Evolutionary conservation across 1,140 invertebrate genomes (phyloP).

Genomic region (Calliopsis andreniformis): DNA sequence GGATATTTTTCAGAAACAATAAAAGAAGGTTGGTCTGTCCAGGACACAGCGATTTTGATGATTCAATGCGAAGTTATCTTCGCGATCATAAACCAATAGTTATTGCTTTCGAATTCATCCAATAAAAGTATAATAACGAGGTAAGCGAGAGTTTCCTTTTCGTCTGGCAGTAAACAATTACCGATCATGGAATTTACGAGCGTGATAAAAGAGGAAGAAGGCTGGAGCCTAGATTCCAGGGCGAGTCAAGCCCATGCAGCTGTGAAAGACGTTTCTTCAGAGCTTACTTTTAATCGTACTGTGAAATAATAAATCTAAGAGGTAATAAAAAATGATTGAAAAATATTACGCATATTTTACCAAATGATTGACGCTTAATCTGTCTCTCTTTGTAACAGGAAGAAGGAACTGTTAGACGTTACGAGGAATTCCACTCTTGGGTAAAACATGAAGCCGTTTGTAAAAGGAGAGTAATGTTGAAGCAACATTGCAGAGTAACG

Average conservation of each 20-base stretch:
- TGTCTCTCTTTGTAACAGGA: too few relatives aligned
- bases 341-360: too few relatives aligned
- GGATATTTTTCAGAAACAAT: background rate
- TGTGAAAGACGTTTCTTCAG: conserved; percentile 11
- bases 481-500: background rate
- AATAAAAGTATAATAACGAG: conserved; percentile 29
- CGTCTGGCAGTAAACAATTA: conserved; percentile 23
- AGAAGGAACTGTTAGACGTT: too few relatives aligned
- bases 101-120: conserved; percentile 8
- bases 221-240: background rate
- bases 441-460: conserved; percentile 22
- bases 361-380: too few relatives aligned
- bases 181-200: conserved; percentile 31
- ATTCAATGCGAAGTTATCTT: background rate
- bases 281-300: conserved; percentile 22
- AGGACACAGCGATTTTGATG: background rate
- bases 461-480: background rate
- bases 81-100: conserved; percentile 13
- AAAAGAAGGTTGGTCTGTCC: background rate
- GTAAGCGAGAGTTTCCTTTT: conserved; percentile 1
- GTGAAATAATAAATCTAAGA: conserved; percentile 30
- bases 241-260: background rate
- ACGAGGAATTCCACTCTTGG: background rate
- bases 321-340: conserved; percentile 19
- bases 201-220: conserved; percentile 14